Percentiles rank a stretch among this genome's conserved stretches.
Evolutionary conservation across 2,113 vertebrate species (phyloP).

Genomic region (Hippocampus abdominalis): DNA sequence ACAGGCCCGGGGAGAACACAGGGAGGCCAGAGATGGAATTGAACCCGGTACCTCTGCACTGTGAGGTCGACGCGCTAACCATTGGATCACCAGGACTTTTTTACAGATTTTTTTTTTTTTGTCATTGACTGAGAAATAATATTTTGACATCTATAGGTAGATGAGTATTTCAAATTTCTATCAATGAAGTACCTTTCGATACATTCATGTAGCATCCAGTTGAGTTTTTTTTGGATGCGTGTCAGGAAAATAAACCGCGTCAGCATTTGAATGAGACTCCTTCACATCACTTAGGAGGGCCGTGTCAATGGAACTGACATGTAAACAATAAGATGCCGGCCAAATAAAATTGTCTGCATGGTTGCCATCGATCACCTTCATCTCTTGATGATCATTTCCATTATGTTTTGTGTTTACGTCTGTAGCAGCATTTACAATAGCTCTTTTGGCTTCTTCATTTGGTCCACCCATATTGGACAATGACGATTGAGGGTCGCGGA

Average conservation of each 20-base stretch:
- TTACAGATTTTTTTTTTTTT: too few species aligned
- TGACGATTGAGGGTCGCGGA: constrained; percentile 33
- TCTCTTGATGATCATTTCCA: constrained; percentile 30
- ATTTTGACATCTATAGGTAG: background rate
- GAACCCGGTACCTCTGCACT: too few species aligned
- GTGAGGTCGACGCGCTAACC: too few species aligned
- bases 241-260: background rate
- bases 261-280: background rate
- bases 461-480: constrained; percentile 29
- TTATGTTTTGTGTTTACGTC: constrained; percentile 17
- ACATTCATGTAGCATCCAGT: constrained; percentile 11
- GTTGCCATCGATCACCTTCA: background rate
- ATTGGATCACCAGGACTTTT: too few species aligned
- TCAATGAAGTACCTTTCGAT: background rate
- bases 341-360: background rate
- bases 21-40: too few species aligned
- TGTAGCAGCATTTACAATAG: background rate
- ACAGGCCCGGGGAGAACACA: too few species aligned
- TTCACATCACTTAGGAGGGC: constrained; percentile 6
- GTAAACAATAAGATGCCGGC: background rate
- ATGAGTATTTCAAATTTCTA: background rate
- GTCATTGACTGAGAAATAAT: too few species aligned
- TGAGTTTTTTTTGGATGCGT: background rate
- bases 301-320: background rate
- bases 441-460: constrained; percentile 25